Evolutionary conservation across 2,888 invertebrate genomes (phyloP).

Genomic region (Hyposoter didymator): DNA sequence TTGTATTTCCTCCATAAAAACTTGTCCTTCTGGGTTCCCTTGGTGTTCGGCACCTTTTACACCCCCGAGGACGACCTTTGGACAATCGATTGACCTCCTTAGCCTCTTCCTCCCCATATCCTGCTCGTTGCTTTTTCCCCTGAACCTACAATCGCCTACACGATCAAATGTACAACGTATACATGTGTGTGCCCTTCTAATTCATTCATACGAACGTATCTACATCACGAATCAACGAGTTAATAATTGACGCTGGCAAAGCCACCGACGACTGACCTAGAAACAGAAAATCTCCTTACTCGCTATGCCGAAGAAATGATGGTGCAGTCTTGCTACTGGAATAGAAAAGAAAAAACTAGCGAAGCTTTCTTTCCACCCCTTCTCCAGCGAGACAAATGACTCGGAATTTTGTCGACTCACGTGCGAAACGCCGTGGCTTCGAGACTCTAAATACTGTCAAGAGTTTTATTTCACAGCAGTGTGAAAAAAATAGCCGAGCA

Average conservation of each 20-base stretch:
- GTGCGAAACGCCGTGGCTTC: background rate
- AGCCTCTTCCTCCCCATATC: constrained; percentile 40
- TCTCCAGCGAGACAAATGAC: background rate
- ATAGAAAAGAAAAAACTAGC: background rate
- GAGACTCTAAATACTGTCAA: constrained; percentile 23
- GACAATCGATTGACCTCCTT: constrained; percentile 66
- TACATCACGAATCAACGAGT: constrained; percentile 17
- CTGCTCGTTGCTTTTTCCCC: constrained; percentile 22
- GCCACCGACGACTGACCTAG: constrained; percentile 16
- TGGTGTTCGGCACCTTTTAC: constrained; percentile 27
- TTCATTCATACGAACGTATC: background rate
- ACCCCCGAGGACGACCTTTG: constrained; percentile 28
- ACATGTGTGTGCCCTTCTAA: background rate
- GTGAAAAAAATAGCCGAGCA: constrained; percentile 20
- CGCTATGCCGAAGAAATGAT: background rate
- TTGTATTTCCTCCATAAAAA: constrained; percentile 18
- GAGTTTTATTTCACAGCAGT: constrained; percentile 12
- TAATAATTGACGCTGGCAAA: constrained; percentile 23
- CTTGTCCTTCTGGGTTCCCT: constrained; percentile 20
- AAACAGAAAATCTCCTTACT: background rate
- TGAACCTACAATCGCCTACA: constrained; percentile 13
- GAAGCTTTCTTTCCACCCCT: background rate
- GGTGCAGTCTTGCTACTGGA: background rate
- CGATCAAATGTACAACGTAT: constrained; percentile 25
- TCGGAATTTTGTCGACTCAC: constrained; percentile 1